These are phyloP conservation scores for Agrotis exclamationis DNA, from an alignment of 2,888 invertebrate species.

Conservation along the genomic window DNA sequence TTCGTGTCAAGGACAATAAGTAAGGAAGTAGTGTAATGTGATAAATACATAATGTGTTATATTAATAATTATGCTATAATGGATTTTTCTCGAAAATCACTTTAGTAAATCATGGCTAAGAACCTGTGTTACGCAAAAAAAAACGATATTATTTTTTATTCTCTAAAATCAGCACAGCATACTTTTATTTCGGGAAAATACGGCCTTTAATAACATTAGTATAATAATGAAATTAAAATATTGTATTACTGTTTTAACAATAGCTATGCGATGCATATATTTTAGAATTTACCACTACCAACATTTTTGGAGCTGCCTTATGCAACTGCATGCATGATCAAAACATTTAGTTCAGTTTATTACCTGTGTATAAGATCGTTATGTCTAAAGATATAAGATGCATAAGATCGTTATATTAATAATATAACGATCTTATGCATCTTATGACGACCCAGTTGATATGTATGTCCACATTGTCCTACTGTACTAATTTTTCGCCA, in stretches of 20 bases:
- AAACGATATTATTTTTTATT: not conserved
- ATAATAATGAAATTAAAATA: too few relatives aligned
- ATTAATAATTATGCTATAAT: conserved; percentile 3
- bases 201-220: too few relatives aligned
- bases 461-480: not conserved
- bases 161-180: too few relatives aligned
- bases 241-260: not conserved
- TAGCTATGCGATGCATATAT: not conserved
- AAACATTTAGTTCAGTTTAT: not conserved
- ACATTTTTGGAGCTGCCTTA: not conserved
- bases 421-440: not conserved
- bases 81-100: not conserved
- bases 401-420: not conserved
- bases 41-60: conserved; percentile 20
- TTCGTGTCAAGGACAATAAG: conserved; percentile 48
- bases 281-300: not conserved
- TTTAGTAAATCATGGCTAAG: not conserved
- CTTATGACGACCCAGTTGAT: conserved; percentile 1
- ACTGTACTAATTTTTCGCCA: not conserved
- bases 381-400: not conserved
- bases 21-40: conserved; percentile 32
- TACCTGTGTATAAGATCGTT: not conserved
- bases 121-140: not conserved
- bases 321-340: not conserved
- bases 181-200: too few relatives aligned